These are phyloP conservation scores for Hoplostethus atlanticus DNA, from an alignment of 2,797 vertebrate genomes.

Conservation along the genomic window DNA sequence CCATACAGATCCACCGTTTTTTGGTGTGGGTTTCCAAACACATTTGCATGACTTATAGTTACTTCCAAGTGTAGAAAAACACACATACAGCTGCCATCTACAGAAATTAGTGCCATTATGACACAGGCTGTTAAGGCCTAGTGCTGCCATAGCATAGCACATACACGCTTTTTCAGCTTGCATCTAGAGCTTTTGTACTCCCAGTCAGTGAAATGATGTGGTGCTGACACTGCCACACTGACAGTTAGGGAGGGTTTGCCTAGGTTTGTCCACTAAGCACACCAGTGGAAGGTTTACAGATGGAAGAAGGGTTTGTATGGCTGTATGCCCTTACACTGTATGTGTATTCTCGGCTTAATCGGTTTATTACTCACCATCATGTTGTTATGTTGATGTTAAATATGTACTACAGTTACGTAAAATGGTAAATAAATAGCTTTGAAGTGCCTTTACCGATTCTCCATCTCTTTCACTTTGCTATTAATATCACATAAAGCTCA, in stretches of 20 bases:
- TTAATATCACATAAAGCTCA: too few species aligned
- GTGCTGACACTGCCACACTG: constrained; percentile 8
- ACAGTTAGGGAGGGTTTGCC: background rate
- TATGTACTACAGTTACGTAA: too few species aligned
- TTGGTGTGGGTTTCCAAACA: constrained; percentile 32
- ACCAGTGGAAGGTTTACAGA: background rate
- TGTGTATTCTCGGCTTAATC: too few species aligned
- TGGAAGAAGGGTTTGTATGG: background rate
- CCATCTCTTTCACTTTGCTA: too few species aligned
- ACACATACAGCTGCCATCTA: background rate
- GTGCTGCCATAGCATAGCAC: constrained; percentile 24
- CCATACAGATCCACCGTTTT: constrained; percentile 29
- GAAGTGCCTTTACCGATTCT: too few species aligned
- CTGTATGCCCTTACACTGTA: too few species aligned
- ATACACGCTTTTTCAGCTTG: background rate
- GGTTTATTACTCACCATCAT: too few species aligned
- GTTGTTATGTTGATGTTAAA: too few species aligned
- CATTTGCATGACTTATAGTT: constrained; percentile 32
- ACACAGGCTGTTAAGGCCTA: constrained; percentile 24
- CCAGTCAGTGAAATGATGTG: constrained; percentile 21
- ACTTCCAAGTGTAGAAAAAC: constrained; percentile 8
- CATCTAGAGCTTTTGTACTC: constrained; percentile 20
- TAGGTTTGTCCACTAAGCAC: background rate
- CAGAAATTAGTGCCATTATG: constrained; percentile 31
- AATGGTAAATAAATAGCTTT: too few species aligned